Evolutionary conservation across 1,140 invertebrate genomes (phyloP).

Genomic region (Drosophila takahashii): DNA sequence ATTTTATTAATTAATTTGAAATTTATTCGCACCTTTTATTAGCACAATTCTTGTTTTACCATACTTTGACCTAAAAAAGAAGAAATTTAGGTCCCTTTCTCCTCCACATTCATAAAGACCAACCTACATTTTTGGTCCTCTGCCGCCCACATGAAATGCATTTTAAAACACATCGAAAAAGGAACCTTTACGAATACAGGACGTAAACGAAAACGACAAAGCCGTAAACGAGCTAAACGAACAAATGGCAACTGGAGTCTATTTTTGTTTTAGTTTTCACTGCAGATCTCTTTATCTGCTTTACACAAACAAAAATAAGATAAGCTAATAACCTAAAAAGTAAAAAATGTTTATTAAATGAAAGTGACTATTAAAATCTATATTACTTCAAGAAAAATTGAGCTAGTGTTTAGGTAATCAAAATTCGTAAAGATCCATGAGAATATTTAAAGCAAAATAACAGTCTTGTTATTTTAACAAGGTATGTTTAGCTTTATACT

Average conservation of each 20-base stretch:
- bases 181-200: constrained; percentile 22
- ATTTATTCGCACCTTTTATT: too few species aligned
- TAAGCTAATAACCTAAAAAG: too few species aligned
- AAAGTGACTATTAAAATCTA: too few species aligned
- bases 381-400: neutral
- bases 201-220: constrained; percentile 34
- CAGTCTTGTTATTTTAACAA: too few species aligned
- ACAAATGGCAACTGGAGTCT: constrained; percentile 29
- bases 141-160: constrained; percentile 15
- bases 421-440: too few species aligned
- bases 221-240: constrained; percentile 28
- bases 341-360: neutral
- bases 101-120: neutral
- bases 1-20: neutral
- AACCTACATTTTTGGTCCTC: neutral
- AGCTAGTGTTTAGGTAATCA: too few species aligned
- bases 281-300: neutral
- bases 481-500: too few species aligned
- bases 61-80: neutral
- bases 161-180: constrained; percentile 62
- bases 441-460: too few species aligned
- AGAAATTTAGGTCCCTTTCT: neutral
- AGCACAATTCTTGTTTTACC: too few species aligned
- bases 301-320: constrained; percentile 1
- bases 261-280: constrained; percentile 60